phyloP scores from a whole-genome alignment of 2,797 vertebrate species.

The Coilia nasus region DNA sequence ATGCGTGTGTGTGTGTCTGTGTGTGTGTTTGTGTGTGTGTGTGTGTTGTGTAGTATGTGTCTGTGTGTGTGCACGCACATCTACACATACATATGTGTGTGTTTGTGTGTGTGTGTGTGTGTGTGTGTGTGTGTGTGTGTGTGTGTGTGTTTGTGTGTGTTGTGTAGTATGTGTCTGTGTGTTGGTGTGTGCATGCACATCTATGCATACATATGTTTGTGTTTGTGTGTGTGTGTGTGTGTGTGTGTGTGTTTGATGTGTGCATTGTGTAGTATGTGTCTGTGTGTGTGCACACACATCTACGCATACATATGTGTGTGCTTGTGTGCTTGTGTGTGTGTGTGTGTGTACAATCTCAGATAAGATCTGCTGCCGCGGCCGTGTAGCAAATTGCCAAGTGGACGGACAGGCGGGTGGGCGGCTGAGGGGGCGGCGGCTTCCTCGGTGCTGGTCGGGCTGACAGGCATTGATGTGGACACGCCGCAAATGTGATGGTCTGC shows the following conservation, averaged over 20 bases:
- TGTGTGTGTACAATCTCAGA: slow-evolving; percentile 31
- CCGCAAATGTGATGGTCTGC: slow-evolving; percentile 68
- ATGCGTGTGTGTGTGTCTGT: not conserved
- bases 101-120: not conserved
- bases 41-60: not conserved
- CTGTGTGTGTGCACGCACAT: not conserved
- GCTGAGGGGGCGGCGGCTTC: not conserved
- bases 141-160: not conserved
- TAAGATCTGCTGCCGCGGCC: slow-evolving; percentile 55
- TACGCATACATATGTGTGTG: not conserved
- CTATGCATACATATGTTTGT: not conserved
- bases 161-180: not conserved
- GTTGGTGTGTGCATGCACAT: not conserved
- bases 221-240: slow-evolving; percentile 2
- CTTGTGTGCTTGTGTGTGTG: not conserved
- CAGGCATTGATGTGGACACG: slow-evolving; percentile 62
- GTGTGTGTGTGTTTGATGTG: not conserved
- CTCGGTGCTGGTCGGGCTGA: slow-evolving; percentile 57
- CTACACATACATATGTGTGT: not conserved
- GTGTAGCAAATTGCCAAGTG: slow-evolving; percentile 60
- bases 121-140: not conserved
- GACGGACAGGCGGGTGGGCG: not conserved
- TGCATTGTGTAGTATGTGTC: not conserved
- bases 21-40: not conserved
- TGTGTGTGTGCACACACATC: not conserved